A percentile compares a stretch with the other conserved stretches of the same genome.
Evolutionary conservation across 2,888 invertebrate genomes (phyloP).

Genomic region (Aethes cnicana): DNA sequence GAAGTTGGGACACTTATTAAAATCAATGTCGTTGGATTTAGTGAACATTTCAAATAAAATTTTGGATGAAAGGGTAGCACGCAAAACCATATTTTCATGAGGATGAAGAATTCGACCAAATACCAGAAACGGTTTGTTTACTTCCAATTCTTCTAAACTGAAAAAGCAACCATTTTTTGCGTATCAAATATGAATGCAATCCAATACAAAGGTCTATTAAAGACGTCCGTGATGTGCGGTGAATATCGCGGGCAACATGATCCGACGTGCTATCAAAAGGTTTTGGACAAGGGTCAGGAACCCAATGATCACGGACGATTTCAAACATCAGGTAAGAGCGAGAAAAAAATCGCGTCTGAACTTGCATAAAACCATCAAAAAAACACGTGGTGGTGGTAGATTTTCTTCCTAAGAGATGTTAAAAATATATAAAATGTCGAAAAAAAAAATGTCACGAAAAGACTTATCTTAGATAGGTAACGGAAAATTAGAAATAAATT

Average conservation of each 20-base stretch:
- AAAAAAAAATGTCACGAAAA: background rate
- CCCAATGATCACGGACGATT: conserved; percentile 55
- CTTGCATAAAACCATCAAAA: conserved; percentile 15
- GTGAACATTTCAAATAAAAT: too few relatives aligned
- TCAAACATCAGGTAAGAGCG: conserved; percentile 72
- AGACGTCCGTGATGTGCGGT: conserved; percentile 56
- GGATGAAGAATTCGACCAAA: conserved; percentile 2
- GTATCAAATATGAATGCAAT: conserved; percentile 54
- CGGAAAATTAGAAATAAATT: background rate
- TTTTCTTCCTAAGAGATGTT: background rate
- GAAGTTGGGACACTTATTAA: too few relatives aligned
- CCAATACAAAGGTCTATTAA: conserved; percentile 60
- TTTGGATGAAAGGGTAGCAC: too few relatives aligned
- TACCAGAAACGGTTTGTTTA: conserved; percentile 25
- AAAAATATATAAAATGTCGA: background rate
- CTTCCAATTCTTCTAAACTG: conserved; percentile 31
- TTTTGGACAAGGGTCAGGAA: conserved; percentile 80
- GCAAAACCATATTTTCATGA: too few relatives aligned
- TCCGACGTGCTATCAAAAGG: conserved; percentile 70
- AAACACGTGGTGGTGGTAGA: background rate
- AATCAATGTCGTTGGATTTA: too few relatives aligned
- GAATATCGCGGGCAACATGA: conserved; percentile 55
- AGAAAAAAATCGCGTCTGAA: conserved; percentile 65
- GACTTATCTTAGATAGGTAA: background rate
- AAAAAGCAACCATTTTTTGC: conserved; percentile 38